phyloP scores from a whole-genome alignment of 2,888 invertebrate genomes.

The Nymphalis polychloros region DNA sequence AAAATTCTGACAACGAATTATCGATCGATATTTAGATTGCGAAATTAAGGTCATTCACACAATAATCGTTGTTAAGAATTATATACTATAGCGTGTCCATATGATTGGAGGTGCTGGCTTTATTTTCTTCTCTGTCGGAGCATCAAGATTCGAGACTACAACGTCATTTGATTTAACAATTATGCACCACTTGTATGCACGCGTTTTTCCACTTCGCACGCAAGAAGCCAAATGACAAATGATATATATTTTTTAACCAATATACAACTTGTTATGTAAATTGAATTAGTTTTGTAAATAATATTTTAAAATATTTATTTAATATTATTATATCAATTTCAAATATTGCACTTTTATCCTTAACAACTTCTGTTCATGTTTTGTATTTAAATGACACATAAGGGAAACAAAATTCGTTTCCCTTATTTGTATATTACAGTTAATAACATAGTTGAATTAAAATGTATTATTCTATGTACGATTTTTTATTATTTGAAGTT shows the following conservation, averaged over 20 bases:
- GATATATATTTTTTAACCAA: neutral
- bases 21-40: slow-evolving; percentile 24
- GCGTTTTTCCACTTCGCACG: slow-evolving; percentile 12
- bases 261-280: no score
- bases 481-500: no score
- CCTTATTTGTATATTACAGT: no score
- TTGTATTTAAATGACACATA: no score
- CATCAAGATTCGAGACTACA: slow-evolving; percentile 22
- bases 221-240: neutral
- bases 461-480: no score
- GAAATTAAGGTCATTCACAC: slow-evolving; percentile 25
- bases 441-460: no score
- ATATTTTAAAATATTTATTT: no score
- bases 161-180: slow-evolving; percentile 19
- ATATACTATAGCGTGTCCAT: slow-evolving; percentile 18
- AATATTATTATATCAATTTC: no score
- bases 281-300: no score
- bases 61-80: slow-evolving; percentile 8
- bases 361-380: no score
- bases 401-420: no score
- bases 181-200: slow-evolving; percentile 9
- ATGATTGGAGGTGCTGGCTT: slow-evolving; percentile 19
- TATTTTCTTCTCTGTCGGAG: slow-evolving; percentile 17
- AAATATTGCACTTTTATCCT: no score
- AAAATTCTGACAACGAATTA: slow-evolving; percentile 9